A percentile compares a stretch with the other conserved stretches of the same genome.
Evolutionary conservation across 2,888 invertebrate species (phyloP).

Genomic region (Lepidocyrtinus sp.): DNA sequence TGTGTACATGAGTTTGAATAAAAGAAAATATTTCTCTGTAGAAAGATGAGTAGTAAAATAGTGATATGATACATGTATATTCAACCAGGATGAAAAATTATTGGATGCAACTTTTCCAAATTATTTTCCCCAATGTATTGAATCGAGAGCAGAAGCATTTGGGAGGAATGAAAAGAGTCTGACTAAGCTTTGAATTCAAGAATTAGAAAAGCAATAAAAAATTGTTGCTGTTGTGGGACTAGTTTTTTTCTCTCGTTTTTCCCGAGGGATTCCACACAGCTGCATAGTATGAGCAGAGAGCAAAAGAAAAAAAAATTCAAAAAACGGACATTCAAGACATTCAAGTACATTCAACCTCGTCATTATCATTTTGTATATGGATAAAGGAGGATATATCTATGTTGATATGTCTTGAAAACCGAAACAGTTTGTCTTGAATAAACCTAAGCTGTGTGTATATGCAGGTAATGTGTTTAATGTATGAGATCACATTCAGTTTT

Average conservation of each 20-base stretch:
- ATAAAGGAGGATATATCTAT: not conserved
- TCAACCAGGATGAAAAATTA: too few species aligned
- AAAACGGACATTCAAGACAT: not conserved
- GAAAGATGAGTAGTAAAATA: not conserved
- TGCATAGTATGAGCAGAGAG: conserved; percentile 7
- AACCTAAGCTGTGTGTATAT: conserved; percentile 15
- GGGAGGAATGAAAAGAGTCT: not conserved
- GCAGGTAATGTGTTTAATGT: not conserved
- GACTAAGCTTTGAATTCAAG: not conserved
- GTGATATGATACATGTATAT: not conserved
- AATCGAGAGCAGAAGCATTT: not conserved
- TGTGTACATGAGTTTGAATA: not conserved
- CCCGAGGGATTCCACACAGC: conserved; percentile 48
- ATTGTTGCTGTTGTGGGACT: conserved; percentile 28
- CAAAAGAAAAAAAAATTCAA: not conserved
- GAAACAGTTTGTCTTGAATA: conserved; percentile 9
- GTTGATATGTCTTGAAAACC: not conserved
- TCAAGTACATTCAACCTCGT: not conserved
- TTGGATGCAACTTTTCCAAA: too few species aligned
- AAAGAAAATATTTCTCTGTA: not conserved
- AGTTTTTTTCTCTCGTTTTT: conserved; percentile 43
- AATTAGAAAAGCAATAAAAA: conserved; percentile 41
- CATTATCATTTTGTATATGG: not conserved
- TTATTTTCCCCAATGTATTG: not conserved
- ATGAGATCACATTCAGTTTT: conserved; percentile 32